A percentile compares a stretch with the other conserved stretches of the same genome.
phyloP scores from a whole-genome alignment of 2,888 invertebrate species.

The Trisateles emortualis region DNA sequence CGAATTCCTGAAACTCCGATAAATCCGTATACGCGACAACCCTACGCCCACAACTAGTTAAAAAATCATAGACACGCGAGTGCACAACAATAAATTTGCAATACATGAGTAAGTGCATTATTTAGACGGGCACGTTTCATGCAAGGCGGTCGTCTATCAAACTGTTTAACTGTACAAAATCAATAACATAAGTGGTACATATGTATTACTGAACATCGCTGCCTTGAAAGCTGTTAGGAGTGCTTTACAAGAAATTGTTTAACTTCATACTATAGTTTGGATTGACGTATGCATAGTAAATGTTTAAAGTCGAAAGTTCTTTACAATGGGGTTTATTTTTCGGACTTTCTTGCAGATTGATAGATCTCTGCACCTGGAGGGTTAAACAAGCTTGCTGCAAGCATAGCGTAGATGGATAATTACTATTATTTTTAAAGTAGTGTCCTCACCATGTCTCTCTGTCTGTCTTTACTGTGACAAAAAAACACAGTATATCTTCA shows the following conservation, averaged over 20 bases:
- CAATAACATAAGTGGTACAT: slow-evolving; percentile 28
- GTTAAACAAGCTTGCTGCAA: too few relatives aligned
- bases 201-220: background rate
- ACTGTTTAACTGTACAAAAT: slow-evolving; percentile 34
- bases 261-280: too few relatives aligned
- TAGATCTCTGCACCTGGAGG: too few relatives aligned
- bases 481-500: too few relatives aligned
- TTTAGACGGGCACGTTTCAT: slow-evolving; percentile 39
- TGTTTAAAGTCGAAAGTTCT: too few relatives aligned
- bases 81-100: slow-evolving; percentile 5
- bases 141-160: slow-evolving; percentile 44
- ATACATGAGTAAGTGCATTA: slow-evolving; percentile 29
- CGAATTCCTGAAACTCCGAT: background rate
- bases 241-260: background rate
- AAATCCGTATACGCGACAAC: background rate
- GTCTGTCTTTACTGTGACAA: too few relatives aligned
- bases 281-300: too few relatives aligned
- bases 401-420: too few relatives aligned
- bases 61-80: slow-evolving; percentile 7
- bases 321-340: too few relatives aligned
- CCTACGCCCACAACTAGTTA: background rate
- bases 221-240: background rate
- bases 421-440: too few relatives aligned
- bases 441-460: too few relatives aligned
- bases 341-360: too few relatives aligned